Evolutionary conservation across 2,113 vertebrate species (phyloP).

Genomic region (Sander vitreus): DNA sequence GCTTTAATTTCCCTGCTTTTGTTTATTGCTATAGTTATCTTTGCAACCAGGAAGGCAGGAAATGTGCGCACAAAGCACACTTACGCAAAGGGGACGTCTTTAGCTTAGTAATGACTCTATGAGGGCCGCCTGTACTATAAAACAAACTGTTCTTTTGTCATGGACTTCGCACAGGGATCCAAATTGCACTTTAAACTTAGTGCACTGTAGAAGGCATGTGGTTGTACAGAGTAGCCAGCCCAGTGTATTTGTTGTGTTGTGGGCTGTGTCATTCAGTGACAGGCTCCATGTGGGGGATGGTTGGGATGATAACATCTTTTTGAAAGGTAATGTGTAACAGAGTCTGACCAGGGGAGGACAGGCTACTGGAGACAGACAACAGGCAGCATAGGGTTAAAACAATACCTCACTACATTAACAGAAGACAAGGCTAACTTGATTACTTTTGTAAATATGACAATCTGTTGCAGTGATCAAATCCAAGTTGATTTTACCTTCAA

Average conservation of each 20-base stretch:
- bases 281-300: conserved; percentile 74
- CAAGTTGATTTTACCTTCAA: not conserved
- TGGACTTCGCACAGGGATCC: conserved; percentile 71
- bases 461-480: not conserved
- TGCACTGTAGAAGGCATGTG: conserved; percentile 44
- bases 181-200: conserved; percentile 69
- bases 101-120: conserved; percentile 65
- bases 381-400: conserved; percentile 53
- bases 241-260: conserved; percentile 59
- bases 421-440: conserved; percentile 18
- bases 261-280: conserved; percentile 74
- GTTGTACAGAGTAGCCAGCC: conserved; percentile 45
- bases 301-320: conserved; percentile 70
- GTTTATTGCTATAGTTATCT: conserved; percentile 27
- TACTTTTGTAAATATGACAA: conserved; percentile 14
- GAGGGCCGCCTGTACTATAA: conserved; percentile 72
- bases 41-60: conserved; percentile 59
- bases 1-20: conserved; percentile 33
- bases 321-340: conserved; percentile 79
- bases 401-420: conserved; percentile 45
- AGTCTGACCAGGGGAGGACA: conserved; percentile 50
- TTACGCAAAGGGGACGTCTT: conserved; percentile 63
- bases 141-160: conserved; percentile 75
- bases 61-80: conserved; percentile 48
- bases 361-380: conserved; percentile 49